phyloP scores from a whole-genome alignment of 2,888 invertebrate species.

The Nomada ruficornis region DNA sequence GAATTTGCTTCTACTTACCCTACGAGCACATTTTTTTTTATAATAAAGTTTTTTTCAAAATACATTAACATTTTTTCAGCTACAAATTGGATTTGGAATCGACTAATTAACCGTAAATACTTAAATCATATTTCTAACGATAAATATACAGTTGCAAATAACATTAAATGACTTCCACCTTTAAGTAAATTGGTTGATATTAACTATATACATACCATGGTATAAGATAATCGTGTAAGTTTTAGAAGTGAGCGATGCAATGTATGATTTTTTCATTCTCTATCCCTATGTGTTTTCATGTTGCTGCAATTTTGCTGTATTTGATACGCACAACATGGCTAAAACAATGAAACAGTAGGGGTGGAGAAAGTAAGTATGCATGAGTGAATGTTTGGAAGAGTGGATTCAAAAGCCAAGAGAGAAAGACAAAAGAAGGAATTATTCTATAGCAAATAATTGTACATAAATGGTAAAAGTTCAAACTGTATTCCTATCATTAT shows the following conservation, averaged over 20 bases:
- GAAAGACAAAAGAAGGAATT: slow-evolving; percentile 65
- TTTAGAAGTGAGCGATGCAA: slow-evolving; percentile 73
- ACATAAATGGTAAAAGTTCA: slow-evolving; percentile 82
- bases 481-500: slow-evolving; percentile 83
- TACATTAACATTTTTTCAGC: slow-evolving; percentile 5
- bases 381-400: slow-evolving; percentile 60
- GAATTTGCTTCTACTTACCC: slow-evolving; percentile 16
- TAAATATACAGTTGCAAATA: slow-evolving; percentile 54
- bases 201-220: slow-evolving; percentile 75
- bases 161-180: slow-evolving; percentile 63
- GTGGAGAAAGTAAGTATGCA: slow-evolving; percentile 43
- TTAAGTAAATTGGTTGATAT: slow-evolving; percentile 69
- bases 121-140: slow-evolving; percentile 3
- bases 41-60: slow-evolving; percentile 9
- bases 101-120: not conserved
- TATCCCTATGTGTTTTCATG: slow-evolving; percentile 48
- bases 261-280: slow-evolving; percentile 49
- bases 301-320: slow-evolving; percentile 40
- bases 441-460: slow-evolving; percentile 78
- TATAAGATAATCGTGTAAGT: slow-evolving; percentile 76
- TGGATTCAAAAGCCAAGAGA: slow-evolving; percentile 54
- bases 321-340: slow-evolving; percentile 45
- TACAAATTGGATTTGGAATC: slow-evolving; percentile 4
- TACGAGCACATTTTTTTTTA: not conserved
- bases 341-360: slow-evolving; percentile 46